phyloP scores from a whole-genome alignment of 2,797 vertebrate genomes.

The Rhinatrema bivittatum region DNA sequence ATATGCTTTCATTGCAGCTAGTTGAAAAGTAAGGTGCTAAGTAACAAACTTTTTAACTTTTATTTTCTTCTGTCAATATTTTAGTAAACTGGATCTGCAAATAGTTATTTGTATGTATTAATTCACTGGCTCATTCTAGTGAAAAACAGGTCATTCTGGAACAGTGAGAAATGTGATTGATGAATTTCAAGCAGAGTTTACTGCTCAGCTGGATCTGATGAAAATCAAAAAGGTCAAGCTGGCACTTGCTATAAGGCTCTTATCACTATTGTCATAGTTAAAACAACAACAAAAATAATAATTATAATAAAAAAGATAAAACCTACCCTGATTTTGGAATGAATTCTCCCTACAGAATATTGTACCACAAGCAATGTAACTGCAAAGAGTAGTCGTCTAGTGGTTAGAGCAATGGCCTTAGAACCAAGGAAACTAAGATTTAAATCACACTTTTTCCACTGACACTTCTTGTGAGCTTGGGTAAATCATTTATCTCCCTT shows the following conservation, averaged over 20 bases:
- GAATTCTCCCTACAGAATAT: conserved; percentile 38
- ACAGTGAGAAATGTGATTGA: conserved; percentile 64
- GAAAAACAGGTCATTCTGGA: conserved; percentile 73
- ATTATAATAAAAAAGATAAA: no score
- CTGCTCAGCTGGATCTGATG: conserved; percentile 55
- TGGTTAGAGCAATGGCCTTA: no score
- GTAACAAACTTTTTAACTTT: conserved; percentile 13
- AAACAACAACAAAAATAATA: no score
- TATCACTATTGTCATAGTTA: conserved; percentile 56
- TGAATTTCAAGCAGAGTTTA: conserved; percentile 71
- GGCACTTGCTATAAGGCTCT: conserved; percentile 47
- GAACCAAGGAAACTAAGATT: no score
- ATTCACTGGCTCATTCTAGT: conserved; percentile 72
- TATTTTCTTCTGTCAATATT: conserved; percentile 40
- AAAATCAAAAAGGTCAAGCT: conserved; percentile 57
- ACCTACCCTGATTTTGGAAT: conserved; percentile 39
- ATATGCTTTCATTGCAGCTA: conserved; percentile 19
- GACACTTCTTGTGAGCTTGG: no score
- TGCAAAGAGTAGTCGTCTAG: no score
- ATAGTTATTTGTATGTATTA: conserved; percentile 77
- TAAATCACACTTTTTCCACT: no score
- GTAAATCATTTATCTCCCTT: no score
- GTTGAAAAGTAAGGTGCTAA: conserved; percentile 11
- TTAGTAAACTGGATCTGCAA: conserved; percentile 55
- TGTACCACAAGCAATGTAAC: no score